Percentiles rank a stretch among this genome's conserved stretches.
phyloP scores from a whole-genome alignment of 1,140 invertebrate genomes.

The Zaprionus vittiger region DNA sequence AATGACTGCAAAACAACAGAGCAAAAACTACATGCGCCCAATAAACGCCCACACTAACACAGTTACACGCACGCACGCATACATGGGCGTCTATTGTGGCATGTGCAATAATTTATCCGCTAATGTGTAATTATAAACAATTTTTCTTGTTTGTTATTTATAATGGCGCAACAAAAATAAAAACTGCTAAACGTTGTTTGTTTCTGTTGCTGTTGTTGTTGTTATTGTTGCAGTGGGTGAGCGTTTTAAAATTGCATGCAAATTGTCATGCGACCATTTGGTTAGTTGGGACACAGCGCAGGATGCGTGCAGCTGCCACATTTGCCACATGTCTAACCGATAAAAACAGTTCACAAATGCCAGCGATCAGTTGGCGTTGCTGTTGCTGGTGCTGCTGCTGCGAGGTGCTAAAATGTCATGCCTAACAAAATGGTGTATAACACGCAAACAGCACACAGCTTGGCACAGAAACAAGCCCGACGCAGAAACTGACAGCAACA shows the following conservation, averaged over 20 bases:
- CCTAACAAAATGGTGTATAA: constrained; percentile 59
- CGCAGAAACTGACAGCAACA: constrained; percentile 34
- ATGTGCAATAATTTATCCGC: constrained; percentile 72
- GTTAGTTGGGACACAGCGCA: constrained; percentile 25
- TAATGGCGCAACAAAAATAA: constrained; percentile 52
- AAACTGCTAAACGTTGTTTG: constrained; percentile 37
- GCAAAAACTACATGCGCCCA: constrained; percentile 41
- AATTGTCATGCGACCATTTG: constrained; percentile 47
- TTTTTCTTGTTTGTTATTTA: constrained; percentile 77
- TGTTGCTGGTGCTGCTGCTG: constrained; percentile 21
- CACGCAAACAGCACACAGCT: constrained; percentile 49
- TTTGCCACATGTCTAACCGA: constrained; percentile 49
- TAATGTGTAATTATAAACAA: constrained; percentile 83
- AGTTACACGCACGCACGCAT: not conserved
- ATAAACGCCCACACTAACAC: not conserved
- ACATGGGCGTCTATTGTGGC: constrained; percentile 13
- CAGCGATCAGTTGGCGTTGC: constrained; percentile 28
- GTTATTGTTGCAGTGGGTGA: constrained; percentile 36
- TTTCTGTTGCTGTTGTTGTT: constrained; percentile 18
- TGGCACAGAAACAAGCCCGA: constrained; percentile 18
- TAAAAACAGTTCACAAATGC: constrained; percentile 18
- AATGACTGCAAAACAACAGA: constrained; percentile 24
- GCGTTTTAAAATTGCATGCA: constrained; percentile 61
- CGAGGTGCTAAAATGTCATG: constrained; percentile 72
- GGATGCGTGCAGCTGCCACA: constrained; percentile 70